Conservation (phyloP, 1,140 invertebrate genomes). For the Meloidogyne exigua region DNA sequence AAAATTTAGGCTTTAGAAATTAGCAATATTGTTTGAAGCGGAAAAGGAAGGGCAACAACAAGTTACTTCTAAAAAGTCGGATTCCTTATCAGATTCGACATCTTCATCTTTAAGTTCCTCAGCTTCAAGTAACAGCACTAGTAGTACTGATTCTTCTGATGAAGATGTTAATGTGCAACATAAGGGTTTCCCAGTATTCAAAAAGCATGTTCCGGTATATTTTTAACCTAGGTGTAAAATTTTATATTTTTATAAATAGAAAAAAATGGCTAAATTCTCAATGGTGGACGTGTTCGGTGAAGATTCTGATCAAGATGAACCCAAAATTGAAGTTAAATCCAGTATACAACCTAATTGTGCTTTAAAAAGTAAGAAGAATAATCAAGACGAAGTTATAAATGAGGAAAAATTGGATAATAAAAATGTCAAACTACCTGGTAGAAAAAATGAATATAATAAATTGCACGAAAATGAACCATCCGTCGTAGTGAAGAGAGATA, state of each 20-base stretch:
- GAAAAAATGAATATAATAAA: background rate
- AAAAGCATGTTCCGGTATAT: conserved; percentile 10
- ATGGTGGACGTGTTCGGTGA: conserved; percentile 37
- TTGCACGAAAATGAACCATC: background rate
- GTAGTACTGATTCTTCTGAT: background rate
- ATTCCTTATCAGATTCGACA: background rate
- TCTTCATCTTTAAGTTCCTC: conserved; percentile 2
- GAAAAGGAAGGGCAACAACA: background rate
- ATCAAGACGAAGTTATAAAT: background rate
- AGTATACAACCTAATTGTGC: background rate
- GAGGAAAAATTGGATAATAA: background rate
- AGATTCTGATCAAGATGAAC: conserved; percentile 23
- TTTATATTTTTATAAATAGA: conserved; percentile 23
- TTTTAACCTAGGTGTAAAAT: background rate
- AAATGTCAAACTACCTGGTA: background rate
- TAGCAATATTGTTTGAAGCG: background rate
- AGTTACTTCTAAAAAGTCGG: background rate
- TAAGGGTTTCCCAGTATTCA: conserved; percentile 4
- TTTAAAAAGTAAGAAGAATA: background rate
- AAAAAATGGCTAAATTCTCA: conserved; percentile 24
- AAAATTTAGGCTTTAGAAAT: background rate
- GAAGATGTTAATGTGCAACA: background rate
- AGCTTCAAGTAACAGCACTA: background rate
- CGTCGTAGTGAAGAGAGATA: background rate
- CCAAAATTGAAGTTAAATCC: background rate